phyloP scores from a whole-genome alignment of 2,888 invertebrate species.

The Amblyjoppa fuscipennis region DNA sequence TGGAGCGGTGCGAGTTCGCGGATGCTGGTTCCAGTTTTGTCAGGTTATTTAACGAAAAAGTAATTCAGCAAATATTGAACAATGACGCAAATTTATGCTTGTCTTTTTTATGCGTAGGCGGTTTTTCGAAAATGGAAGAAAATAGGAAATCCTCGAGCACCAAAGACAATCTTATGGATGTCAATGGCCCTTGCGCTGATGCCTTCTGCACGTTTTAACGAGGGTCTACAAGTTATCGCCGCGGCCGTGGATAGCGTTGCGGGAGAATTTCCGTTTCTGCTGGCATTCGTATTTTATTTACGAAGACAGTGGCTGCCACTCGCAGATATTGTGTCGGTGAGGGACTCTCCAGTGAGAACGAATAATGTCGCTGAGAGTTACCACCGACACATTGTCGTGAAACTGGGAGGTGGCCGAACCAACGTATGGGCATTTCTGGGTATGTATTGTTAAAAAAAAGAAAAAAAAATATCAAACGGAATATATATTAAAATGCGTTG shows the following conservation, averaged over 20 bases:
- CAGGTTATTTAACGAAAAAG: slow-evolving; percentile 8
- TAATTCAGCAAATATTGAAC: background rate
- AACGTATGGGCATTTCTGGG: slow-evolving; percentile 14
- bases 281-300: slow-evolving; percentile 6
- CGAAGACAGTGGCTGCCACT: slow-evolving; percentile 38
- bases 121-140: slow-evolving; percentile 20
- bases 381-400: slow-evolving; percentile 18
- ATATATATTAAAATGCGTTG: too few relatives aligned
- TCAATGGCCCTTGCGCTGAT: slow-evolving; percentile 14
- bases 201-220: background rate
- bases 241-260: background rate
- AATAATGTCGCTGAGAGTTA: slow-evolving; percentile 39
- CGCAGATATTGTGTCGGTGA: background rate
- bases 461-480: too few relatives aligned
- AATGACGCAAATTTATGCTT: background rate
- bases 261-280: slow-evolving; percentile 1
- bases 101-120: background rate
- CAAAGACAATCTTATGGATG: slow-evolving; percentile 32
- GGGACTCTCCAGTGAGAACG: slow-evolving; percentile 17
- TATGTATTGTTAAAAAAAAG: background rate
- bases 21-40: slow-evolving; percentile 40
- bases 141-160: background rate
- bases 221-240: background rate
- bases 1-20: background rate
- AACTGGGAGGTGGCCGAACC: slow-evolving; percentile 23